Evolutionary conservation across 2,113 vertebrate genomes (phyloP).

Genomic region (Pseudorectes ferrugineus): DNA sequence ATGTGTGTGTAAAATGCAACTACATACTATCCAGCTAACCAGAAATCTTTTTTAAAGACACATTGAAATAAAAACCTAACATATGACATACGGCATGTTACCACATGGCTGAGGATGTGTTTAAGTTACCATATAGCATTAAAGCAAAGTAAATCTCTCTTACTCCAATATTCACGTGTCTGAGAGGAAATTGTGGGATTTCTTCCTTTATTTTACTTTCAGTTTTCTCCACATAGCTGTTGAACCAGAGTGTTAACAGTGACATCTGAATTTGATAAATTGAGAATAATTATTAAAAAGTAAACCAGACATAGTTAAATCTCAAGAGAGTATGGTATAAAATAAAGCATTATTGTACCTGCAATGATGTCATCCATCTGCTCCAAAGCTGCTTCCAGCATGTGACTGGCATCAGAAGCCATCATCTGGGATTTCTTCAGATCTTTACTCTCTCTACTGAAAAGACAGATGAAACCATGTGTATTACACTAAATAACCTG

Average conservation of each 20-base stretch:
- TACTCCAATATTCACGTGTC: not conserved
- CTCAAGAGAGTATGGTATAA: not conserved
- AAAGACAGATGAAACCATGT: slow-evolving; percentile 25
- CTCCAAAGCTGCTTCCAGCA: slow-evolving; percentile 85
- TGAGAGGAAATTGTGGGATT: rapidly evolving
- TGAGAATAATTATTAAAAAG: not conserved
- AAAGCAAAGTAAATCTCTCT: not conserved
- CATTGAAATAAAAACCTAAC: not conserved
- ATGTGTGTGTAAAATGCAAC: not conserved
- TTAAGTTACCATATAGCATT: not conserved
- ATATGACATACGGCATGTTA: not conserved
- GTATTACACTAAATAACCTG: not conserved
- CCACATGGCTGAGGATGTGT: not conserved
- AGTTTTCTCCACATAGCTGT: not conserved
- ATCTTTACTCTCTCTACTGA: slow-evolving; percentile 2
- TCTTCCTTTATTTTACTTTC: not conserved
- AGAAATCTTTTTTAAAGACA: not conserved
- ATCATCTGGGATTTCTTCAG: slow-evolving; percentile 60
- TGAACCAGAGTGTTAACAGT: not conserved
- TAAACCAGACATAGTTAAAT: not conserved
- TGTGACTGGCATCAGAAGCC: slow-evolving; percentile 85
- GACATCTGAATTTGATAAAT: not conserved
- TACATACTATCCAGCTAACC: not conserved
- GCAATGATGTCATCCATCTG: slow-evolving; percentile 94
- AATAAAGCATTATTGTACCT: slow-evolving; percentile 69